A percentile compares a stretch with the other conserved stretches of the same genome.
Conservation (phyloP, 2,888 invertebrate species). For the Aleiodes alternator region DNA sequence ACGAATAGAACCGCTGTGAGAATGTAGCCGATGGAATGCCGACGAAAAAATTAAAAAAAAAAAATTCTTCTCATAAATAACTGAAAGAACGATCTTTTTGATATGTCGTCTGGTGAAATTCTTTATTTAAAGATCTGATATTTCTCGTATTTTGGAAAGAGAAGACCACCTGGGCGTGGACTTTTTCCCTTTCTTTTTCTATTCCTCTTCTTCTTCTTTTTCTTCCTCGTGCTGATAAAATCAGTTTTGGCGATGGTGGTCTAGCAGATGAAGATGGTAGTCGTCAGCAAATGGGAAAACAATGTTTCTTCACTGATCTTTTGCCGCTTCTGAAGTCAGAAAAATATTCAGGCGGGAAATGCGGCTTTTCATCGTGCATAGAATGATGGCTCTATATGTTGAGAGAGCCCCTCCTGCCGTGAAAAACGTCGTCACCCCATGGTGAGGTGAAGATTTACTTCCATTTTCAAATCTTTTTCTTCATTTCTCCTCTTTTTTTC, state of each 20-base stretch:
- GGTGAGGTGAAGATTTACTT: constrained; percentile 69
- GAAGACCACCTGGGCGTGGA: constrained; percentile 34
- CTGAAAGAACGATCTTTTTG: not conserved
- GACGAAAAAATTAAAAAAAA: not conserved
- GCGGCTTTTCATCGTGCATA: constrained; percentile 57
- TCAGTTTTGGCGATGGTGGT: constrained; percentile 27
- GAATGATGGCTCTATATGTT: constrained; percentile 70
- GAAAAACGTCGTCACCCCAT: constrained; percentile 72
- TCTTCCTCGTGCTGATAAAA: not conserved
- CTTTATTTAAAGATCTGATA: not conserved
- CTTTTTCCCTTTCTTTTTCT: not conserved
- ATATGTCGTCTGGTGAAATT: constrained; percentile 1
- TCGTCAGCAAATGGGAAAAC: constrained; percentile 41
- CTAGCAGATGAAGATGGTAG: not conserved
- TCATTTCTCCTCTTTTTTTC: constrained; percentile 14
- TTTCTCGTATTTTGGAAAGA: constrained; percentile 9
- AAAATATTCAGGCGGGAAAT: constrained; percentile 1
- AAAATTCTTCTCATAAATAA: constrained; percentile 9
- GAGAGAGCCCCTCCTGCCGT: constrained; percentile 64
- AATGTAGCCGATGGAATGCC: constrained; percentile 6
- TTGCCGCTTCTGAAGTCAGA: constrained; percentile 12
- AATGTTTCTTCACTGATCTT: constrained; percentile 13
- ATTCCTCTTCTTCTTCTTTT: no score
- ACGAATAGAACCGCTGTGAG: not conserved
- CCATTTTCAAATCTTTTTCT: constrained; percentile 40